These are phyloP conservation scores for Aleiodes sp. DNA, from an alignment of 1,140 invertebrate genomes.

Conservation along the genomic window DNA sequence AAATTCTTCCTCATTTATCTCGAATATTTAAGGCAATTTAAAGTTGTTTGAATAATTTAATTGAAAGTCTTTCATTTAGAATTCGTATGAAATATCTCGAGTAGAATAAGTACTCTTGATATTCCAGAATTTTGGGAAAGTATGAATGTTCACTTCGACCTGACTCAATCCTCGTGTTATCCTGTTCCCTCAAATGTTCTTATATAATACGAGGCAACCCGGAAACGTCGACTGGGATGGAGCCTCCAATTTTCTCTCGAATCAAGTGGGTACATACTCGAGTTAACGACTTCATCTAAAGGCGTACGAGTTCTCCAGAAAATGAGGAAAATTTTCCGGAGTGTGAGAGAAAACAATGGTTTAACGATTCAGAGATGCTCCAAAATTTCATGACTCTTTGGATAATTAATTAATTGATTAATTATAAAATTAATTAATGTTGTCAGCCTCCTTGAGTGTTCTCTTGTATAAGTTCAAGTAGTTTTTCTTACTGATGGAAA, in stretches of 20 bases:
- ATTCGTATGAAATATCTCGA: too few species aligned
- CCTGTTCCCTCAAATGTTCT: slow-evolving; percentile 27
- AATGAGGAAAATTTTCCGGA: slow-evolving; percentile 12
- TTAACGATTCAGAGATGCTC: too few species aligned
- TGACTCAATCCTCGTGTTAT: slow-evolving; percentile 47
- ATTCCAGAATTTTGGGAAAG: background rate
- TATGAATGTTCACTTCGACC: background rate
- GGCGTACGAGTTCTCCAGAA: slow-evolving; percentile 25
- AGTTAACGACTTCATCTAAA: slow-evolving; percentile 57
- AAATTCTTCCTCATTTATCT: too few species aligned
- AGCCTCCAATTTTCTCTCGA: slow-evolving; percentile 47
- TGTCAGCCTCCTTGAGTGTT: slow-evolving; percentile 4
- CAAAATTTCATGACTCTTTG: slow-evolving; percentile 37
- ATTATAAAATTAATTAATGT: slow-evolving; percentile 48
- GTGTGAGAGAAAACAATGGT: slow-evolving; percentile 17
- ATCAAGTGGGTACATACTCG: slow-evolving; percentile 55
- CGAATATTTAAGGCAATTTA: too few species aligned
- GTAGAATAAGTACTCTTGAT: background rate
- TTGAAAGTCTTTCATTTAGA: too few species aligned
- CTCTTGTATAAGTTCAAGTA: background rate
- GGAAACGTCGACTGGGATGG: background rate
- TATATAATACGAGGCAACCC: background rate
- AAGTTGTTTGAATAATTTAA: too few species aligned
- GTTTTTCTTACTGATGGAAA: background rate
- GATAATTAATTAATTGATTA: slow-evolving; percentile 48